Percentiles rank a stretch among this genome's conserved stretches.
Conservation (phyloP, 2,113 vertebrate species). For the Bucco capensis region DNA sequence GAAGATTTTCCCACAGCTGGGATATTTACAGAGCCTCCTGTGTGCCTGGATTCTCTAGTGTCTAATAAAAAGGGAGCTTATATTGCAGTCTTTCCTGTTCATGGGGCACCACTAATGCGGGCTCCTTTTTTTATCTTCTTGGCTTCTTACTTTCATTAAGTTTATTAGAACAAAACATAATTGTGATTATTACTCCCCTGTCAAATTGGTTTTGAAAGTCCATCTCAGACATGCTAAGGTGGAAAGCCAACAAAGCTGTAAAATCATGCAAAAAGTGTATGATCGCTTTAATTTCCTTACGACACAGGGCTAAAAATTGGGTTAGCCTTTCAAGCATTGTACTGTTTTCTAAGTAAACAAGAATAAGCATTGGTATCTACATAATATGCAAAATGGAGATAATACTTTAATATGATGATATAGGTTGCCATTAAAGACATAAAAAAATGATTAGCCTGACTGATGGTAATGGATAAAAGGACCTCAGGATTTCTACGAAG, state of each 20-base stretch:
- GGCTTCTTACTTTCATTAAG: background rate
- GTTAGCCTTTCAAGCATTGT: background rate
- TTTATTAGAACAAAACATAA: background rate
- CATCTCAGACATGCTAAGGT: background rate
- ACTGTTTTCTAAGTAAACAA: background rate
- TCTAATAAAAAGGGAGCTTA: background rate
- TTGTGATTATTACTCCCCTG: background rate
- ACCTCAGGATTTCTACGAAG: background rate
- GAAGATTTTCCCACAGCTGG: slow-evolving; percentile 18
- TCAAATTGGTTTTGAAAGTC: background rate
- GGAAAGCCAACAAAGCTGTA: background rate
- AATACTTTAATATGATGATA: background rate
- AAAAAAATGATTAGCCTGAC: background rate
- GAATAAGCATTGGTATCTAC: background rate
- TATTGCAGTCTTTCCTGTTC: background rate
- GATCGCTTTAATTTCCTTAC: background rate
- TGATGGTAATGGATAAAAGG: background rate
- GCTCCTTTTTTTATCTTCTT: background rate
- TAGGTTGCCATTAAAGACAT: background rate
- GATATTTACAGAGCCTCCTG: background rate
- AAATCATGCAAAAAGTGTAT: background rate
- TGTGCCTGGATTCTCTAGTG: slow-evolving; percentile 8
- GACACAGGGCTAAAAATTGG: background rate
- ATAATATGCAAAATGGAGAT: background rate
- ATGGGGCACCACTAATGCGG: background rate